Base-by-base conservation (phyloP, 1,140 invertebrate genomes). In the Pantala flavescens region DNA sequence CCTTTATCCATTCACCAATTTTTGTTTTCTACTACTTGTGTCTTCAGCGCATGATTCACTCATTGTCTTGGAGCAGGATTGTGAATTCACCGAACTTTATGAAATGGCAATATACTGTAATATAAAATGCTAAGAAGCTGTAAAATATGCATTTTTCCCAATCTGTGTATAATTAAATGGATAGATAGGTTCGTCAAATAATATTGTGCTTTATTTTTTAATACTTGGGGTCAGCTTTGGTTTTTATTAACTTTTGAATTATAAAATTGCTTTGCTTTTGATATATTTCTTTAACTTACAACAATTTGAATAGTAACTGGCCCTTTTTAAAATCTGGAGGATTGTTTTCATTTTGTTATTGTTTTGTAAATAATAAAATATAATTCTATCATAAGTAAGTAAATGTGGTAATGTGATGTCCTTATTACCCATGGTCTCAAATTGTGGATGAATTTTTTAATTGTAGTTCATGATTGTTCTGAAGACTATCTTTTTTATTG, bases 141-240 rank as follows among this genome's bases (percentile, higher is more conserved):
- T 63, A 63, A 63, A 63, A 63, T 36, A 63, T 63, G 49, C 49
- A 63, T 63, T 63, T 63, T 63, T 63, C 49, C 49, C n/a, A 21
- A 21, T 63, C 2, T 63, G n/a, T 63, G 49, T 63, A 14, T 19
- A 19, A 63, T 63, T 63, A 63, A 7, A 21, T 63, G 49, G 49
- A 19, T 63, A 63, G 49, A 21, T 21, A 63, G n/a, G 14, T 63
- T 63, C n/a, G 12, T 63, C n/a, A 63, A 63, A 14, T 21, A 63
- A 19, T 63, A 63, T 63, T 63, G 16, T 63, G 49, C 49, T 63
- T 36, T 63, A 63, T 63, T 16, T 63, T 49, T 63, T 63, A 19
- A 63, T 63, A 63, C 12, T 21, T 63, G 3, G 14, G 49, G 49
- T 16, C n/a, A 63, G 14, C n/a, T 63, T 16, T 63, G 49, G 49